phyloP scores from a whole-genome alignment of 2,797 vertebrate genomes.

The Poeciliopsis turneri region DNA sequence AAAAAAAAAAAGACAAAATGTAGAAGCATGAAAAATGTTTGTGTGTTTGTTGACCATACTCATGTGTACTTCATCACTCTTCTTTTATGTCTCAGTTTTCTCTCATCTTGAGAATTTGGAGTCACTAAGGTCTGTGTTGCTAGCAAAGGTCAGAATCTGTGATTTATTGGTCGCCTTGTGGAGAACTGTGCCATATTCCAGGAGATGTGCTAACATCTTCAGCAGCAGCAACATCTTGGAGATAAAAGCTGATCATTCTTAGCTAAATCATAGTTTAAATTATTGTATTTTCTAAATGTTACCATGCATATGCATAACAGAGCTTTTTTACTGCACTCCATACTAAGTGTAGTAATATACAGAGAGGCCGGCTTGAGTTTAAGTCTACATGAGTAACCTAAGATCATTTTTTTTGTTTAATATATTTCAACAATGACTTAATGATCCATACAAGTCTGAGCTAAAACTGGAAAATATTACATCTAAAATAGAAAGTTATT shows the following conservation, averaged over 20 bases:
- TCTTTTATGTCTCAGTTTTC: slow-evolving; percentile 74
- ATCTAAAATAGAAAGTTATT: not conserved
- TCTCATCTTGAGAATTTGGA: slow-evolving; percentile 77
- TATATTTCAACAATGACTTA: not conserved
- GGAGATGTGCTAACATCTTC: slow-evolving; percentile 61
- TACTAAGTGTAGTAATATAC: no score
- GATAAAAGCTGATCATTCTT: slow-evolving; percentile 25
- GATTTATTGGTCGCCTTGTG: slow-evolving; percentile 85
- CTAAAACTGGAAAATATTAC: not conserved
- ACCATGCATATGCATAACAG: no score
- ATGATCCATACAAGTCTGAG: not conserved
- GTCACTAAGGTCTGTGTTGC: slow-evolving; percentile 74
- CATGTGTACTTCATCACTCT: slow-evolving; percentile 72
- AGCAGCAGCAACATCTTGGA: slow-evolving; percentile 37
- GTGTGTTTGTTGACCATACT: slow-evolving; percentile 7
- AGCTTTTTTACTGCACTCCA: no score
- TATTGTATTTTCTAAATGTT: not conserved
- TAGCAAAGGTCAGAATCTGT: slow-evolving; percentile 83
- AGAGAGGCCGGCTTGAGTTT: no score
- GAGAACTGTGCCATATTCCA: slow-evolving; percentile 63
- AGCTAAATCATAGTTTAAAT: slow-evolving; percentile 4
- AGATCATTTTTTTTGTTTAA: not conserved
- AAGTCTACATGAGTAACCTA: not conserved
- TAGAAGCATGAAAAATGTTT: slow-evolving; percentile 15
- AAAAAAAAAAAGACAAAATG: slow-evolving; percentile 53